Conservation (phyloP, 1,140 invertebrate species). For the Drosophila novamexicana region DNA sequence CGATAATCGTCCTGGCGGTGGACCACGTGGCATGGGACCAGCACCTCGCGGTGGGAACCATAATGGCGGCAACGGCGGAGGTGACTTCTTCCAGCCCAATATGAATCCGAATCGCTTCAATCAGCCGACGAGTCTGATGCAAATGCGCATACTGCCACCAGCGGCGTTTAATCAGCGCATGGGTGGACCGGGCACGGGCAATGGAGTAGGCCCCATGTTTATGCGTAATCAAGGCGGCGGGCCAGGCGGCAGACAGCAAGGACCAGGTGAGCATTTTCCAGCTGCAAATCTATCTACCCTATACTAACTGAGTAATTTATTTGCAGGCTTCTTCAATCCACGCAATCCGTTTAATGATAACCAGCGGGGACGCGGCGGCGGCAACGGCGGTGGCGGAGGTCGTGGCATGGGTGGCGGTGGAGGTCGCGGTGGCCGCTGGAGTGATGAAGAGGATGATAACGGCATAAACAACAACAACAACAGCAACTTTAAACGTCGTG, state of each 20-base stretch:
- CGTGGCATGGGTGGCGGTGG: constrained; percentile 77
- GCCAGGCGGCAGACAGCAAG: constrained; percentile 63
- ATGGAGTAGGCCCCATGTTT: constrained; percentile 68
- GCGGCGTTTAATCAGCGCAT: constrained; percentile 74
- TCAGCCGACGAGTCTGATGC: constrained; percentile 80
- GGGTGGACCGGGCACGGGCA: constrained; percentile 67
- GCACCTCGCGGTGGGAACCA: constrained; percentile 52
- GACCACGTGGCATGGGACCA: constrained; percentile 66
- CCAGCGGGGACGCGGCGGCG: constrained; percentile 80
- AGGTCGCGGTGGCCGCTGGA: constrained; percentile 66
- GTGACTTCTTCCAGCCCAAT: constrained; percentile 70
- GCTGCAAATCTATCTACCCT: not conserved
- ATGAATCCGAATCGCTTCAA: constrained; percentile 81
- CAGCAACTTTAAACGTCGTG: constrained; percentile 66
- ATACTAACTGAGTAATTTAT: not conserved
- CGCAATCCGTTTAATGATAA: constrained; percentile 82
- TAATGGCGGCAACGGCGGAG: constrained; percentile 56
- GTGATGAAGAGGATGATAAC: constrained; percentile 74
- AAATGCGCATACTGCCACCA: constrained; percentile 82
- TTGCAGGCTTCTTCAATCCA: constrained; percentile 84
- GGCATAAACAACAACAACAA: constrained; percentile 32
- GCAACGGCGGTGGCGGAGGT: constrained; percentile 78
- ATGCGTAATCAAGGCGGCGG: constrained; percentile 64
- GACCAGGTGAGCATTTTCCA: constrained; percentile 59
- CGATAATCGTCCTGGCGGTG: constrained; percentile 63